A percentile compares a stretch with the other conserved stretches of the same genome.
These are phyloP conservation scores for Chrysopa pallens DNA, from an alignment of 1,140 invertebrate species.

Conservation along the genomic window DNA sequence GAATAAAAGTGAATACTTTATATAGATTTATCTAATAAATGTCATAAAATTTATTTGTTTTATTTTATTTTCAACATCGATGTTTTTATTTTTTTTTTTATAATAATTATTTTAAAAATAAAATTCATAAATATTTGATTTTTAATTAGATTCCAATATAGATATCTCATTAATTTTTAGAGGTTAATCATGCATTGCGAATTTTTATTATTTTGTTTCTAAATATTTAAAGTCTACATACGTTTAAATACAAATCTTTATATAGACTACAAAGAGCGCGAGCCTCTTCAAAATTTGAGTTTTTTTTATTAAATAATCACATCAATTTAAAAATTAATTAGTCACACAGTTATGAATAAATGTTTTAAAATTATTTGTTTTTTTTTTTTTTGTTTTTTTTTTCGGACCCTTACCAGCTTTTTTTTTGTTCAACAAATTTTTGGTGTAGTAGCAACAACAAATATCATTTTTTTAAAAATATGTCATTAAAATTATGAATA, in stretches of 20 bases:
- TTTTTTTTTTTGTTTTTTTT: too few relatives aligned
- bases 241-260: neutral
- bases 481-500: conserved; percentile 13
- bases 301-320: conserved; percentile 5
- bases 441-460: neutral
- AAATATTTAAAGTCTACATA: neutral
- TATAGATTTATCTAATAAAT: too few relatives aligned
- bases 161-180: too few relatives aligned
- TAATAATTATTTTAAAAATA: too few relatives aligned
- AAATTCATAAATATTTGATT: too few relatives aligned
- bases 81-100: too few relatives aligned
- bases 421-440: neutral
- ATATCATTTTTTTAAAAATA: conserved; percentile 8
- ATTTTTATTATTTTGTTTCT: too few relatives aligned
- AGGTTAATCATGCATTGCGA: too few relatives aligned
- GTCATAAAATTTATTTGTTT: too few relatives aligned
- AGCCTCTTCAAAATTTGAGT: conserved; percentile 8
- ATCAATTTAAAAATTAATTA: neutral
- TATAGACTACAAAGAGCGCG: neutral
- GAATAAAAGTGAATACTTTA: too few relatives aligned
- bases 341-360: neutral
- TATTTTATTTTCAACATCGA: too few relatives aligned
- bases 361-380: conserved; percentile 7
- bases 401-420: conserved; percentile 29
- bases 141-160: too few relatives aligned